A percentile compares a stretch with the other conserved stretches of the same genome.
phyloP scores from a whole-genome alignment of 2,113 vertebrate genomes.

The Entomyzon cyanotis region DNA sequence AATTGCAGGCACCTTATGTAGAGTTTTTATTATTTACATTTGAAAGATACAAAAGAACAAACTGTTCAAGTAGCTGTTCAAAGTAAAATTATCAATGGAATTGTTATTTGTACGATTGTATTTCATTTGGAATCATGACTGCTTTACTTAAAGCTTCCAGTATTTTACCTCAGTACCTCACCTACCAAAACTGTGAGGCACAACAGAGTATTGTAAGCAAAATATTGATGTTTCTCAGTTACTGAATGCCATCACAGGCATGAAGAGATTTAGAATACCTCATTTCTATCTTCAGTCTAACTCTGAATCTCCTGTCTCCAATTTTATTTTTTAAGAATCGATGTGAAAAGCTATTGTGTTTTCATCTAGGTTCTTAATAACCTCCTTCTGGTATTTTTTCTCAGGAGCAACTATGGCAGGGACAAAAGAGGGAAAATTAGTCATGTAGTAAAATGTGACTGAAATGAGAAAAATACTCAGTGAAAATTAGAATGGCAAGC shows the following conservation, averaged over 20 bases:
- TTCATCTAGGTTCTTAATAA: neutral
- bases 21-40: neutral
- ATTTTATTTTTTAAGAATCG: neutral
- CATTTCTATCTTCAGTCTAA: neutral
- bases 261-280: neutral
- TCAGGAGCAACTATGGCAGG: neutral
- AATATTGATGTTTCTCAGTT: neutral
- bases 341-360: neutral
- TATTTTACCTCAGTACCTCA: neutral
- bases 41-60: neutral
- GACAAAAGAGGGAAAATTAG: neutral
- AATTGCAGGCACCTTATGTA: neutral
- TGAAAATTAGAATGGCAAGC: neutral
- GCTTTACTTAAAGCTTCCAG: neutral
- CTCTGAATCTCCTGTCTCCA: neutral
- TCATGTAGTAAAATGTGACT: neutral
- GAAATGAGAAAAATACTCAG: neutral
- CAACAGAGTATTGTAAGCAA: neutral
- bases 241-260: neutral
- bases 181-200: neutral
- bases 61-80: neutral
- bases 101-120: neutral
- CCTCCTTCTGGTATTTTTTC: neutral
- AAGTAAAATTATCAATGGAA: neutral
- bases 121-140: neutral